Base-by-base conservation (phyloP, 2,113 vertebrate genomes). In the Otis tarda region DNA sequence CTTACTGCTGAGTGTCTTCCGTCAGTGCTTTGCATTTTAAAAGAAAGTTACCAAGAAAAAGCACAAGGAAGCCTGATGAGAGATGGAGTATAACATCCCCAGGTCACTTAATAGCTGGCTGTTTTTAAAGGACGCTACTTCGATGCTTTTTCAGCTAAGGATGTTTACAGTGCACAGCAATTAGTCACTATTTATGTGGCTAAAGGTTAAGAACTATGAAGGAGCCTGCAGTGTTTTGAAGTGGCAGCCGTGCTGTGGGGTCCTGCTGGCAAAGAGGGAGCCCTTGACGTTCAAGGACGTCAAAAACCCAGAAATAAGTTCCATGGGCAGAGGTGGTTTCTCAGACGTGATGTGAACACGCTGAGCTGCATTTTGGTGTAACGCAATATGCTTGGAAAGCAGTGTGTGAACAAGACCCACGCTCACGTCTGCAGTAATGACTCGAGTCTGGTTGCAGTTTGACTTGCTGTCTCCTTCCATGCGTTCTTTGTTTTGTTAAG, bases 401-500 rank as follows among this genome's bases (percentile, higher is more conserved):
- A 22, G 49, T 1, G 12, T 31, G 30, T 73, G 79, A 90, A 83
- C 57, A 87, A 57, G 56, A 53, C 18, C 71, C 30, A 20, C 65
- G 87, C 78, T 65, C 47, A n/a, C 5, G 31, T 74, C 87, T 77
- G 61, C 82, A 20, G 43, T 39, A 55, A 71, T 88, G 83, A 87
- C 87, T 90, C 92, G 90, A 90, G 80, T 21, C 68, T 82, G 28
- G 87, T 92, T 94, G 95, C 79, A 56, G 79, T 89, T 92, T 87
- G 90, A 90, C 81, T 93, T 81, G 90, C 96, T 94, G 76, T 57
- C 73, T 55, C 33, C 68, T 90, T 95, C 82, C 79, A 28, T 88
- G 86, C 93, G 45, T 43, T 83, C 95, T 96, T 96, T 97, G 93
- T 95, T 89, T 83, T 50, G 50, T 71, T 90, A 89, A 95, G 90